Conservation (phyloP, 2,797 vertebrate species). For the Lycodopsis pacificus region DNA sequence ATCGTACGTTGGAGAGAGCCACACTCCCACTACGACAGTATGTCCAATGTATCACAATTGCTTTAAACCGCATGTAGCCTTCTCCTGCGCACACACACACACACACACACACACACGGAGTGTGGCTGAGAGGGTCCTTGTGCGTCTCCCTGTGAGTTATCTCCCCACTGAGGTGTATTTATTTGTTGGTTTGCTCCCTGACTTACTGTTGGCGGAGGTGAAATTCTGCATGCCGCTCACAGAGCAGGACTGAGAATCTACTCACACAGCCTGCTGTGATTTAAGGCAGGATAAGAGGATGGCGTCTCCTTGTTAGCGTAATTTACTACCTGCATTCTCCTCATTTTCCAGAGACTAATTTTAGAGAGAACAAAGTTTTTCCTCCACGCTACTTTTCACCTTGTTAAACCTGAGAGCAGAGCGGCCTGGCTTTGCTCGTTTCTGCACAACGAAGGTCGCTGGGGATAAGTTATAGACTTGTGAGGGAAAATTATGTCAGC, state of each 20-base stretch:
- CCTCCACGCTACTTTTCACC: slow-evolving; percentile 57
- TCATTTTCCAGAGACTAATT: slow-evolving; percentile 57
- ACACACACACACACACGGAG: neutral
- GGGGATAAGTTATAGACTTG: slow-evolving; percentile 35
- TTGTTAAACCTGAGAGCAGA: slow-evolving; percentile 59
- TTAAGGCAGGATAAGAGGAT: slow-evolving; percentile 65
- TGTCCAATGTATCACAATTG: slow-evolving; percentile 1
- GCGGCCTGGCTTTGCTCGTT: slow-evolving; percentile 16
- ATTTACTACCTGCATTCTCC: slow-evolving; percentile 57
- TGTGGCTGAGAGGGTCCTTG: slow-evolving; percentile 25
- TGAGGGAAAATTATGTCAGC: slow-evolving; percentile 30
- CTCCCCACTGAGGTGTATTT: slow-evolving; percentile 58
- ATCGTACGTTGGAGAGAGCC: neutral
- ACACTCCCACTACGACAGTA: neutral
- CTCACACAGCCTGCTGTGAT: slow-evolving; percentile 51
- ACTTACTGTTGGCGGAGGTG: slow-evolving; percentile 62
- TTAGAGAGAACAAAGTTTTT: slow-evolving; percentile 36
- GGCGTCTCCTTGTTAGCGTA: slow-evolving; percentile 62
- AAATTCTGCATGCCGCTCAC: slow-evolving; percentile 28
- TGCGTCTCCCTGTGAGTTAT: slow-evolving; percentile 20
- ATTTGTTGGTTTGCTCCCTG: slow-evolving; percentile 55
- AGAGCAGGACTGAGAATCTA: slow-evolving; percentile 33
- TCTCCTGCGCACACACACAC: neutral
- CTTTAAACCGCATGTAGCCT: slow-evolving; percentile 13
- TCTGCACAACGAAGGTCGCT: slow-evolving; percentile 28